These are phyloP conservation scores for Sitta carolinensis DNA, from an alignment of 2,797 vertebrate genomes.

Conservation along the genomic window DNA sequence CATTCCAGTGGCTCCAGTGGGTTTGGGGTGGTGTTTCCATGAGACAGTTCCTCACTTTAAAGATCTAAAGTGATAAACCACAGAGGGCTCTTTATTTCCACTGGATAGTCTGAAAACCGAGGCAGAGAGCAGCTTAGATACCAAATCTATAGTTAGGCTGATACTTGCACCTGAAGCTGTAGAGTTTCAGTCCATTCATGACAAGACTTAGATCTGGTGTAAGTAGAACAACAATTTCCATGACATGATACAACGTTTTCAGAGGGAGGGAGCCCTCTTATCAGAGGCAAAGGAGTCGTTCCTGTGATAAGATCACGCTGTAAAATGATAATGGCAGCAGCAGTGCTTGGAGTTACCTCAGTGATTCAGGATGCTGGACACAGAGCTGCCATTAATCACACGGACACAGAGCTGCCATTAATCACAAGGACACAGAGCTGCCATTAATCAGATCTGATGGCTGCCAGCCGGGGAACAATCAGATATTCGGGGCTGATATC, in stretches of 20 bases:
- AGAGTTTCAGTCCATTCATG: not conserved
- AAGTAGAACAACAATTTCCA: not conserved
- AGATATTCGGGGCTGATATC: not conserved
- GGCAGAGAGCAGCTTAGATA: not conserved
- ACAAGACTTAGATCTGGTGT: not conserved
- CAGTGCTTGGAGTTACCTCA: not conserved
- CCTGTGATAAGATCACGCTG: not conserved
- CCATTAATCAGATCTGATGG: not conserved
- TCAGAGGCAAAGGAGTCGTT: not conserved
- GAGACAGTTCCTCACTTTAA: not conserved
- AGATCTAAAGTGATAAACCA: not conserved
- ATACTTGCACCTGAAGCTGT: not conserved
- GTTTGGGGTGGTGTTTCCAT: not conserved
- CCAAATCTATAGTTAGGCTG: not conserved
- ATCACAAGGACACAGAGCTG: not conserved
- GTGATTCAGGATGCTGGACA: not conserved
- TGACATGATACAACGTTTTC: not conserved
- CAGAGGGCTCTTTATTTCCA: not conserved
- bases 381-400: not conserved
- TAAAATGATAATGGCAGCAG: not conserved
- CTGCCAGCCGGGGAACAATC: not conserved
- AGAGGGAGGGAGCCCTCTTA: not conserved
- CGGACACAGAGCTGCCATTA: not conserved
- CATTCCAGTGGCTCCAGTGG: accelerated
- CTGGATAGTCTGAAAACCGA: not conserved